Evolutionary conservation across 2,888 invertebrate genomes (phyloP).

Genomic region (Gymnocheta viridis): DNA sequence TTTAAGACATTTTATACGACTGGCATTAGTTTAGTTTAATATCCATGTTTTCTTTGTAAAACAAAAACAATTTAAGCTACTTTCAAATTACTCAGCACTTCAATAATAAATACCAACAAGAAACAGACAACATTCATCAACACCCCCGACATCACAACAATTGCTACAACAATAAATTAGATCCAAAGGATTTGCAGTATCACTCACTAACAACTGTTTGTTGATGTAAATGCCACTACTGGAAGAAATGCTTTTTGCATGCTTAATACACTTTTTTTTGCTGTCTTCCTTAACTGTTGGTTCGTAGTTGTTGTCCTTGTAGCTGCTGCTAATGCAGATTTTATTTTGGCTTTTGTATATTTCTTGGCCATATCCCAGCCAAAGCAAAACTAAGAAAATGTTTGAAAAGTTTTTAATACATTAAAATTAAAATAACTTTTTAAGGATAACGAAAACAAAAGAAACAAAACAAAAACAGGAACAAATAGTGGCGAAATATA

Average conservation of each 20-base stretch:
- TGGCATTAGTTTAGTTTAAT: conserved; percentile 13
- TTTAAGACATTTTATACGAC: conserved; percentile 20
- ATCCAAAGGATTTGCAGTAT: conserved; percentile 55
- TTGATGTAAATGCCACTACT: conserved; percentile 42
- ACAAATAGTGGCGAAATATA: conserved; percentile 24
- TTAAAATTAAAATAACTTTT: conserved; percentile 63
- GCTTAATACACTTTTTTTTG: conserved; percentile 15
- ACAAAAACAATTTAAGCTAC: conserved; percentile 41
- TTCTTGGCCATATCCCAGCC: conserved; percentile 35
- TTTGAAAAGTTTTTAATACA: conserved; percentile 60
- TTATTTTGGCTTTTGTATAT: not conserved
- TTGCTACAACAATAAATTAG: conserved; percentile 40
- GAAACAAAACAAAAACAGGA: not conserved
- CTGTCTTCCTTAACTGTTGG: not conserved
- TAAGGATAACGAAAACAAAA: not conserved
- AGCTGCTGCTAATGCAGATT: conserved; percentile 21
- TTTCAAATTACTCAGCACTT: conserved; percentile 39
- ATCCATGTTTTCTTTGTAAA: not conserved
- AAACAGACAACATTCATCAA: conserved; percentile 20
- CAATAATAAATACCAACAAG: conserved; percentile 20
- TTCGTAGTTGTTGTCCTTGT: not conserved
- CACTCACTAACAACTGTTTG: conserved; percentile 55
- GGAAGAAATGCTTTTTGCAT: conserved; percentile 20
- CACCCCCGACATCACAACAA: conserved; percentile 23
- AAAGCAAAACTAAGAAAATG: conserved; percentile 24